Conservation (phyloP, 1,140 invertebrate species). For the Medauroidea extradentata region DNA sequence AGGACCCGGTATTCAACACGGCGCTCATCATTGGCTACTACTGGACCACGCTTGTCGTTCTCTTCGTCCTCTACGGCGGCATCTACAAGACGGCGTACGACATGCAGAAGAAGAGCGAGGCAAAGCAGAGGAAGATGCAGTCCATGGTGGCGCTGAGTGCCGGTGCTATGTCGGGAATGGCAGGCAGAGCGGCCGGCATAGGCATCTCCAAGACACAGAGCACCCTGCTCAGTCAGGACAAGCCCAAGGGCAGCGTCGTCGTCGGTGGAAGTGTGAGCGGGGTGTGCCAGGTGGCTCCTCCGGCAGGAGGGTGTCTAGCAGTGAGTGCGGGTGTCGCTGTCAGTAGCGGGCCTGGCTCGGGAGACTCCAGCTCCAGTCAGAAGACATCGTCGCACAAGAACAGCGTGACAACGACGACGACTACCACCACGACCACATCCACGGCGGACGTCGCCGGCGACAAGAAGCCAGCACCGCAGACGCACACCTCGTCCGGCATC, state of each 20-base stretch:
- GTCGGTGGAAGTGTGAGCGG: conserved; percentile 4
- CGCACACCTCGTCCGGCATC: conserved; percentile 34
- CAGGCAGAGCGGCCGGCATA: conserved; percentile 79
- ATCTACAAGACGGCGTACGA: conserved; percentile 98
- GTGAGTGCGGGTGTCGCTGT: neutral
- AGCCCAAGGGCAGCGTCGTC: conserved; percentile 46
- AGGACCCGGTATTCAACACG: conserved; percentile 96
- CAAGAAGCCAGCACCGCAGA: conserved; percentile 16
- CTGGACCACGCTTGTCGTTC: conserved; percentile 91
- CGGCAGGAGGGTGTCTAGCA: neutral
- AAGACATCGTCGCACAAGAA: conserved; percentile 56
- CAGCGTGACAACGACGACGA: conserved; percentile 53
- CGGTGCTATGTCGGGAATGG: conserved; percentile 84
- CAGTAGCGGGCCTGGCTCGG: conserved; percentile 32
- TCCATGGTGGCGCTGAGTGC: conserved; percentile 86
- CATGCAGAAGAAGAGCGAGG: conserved; percentile 97
- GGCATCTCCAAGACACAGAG: conserved; percentile 74
- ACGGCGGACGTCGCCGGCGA: conserved; percentile 10
- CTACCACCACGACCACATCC: conserved; percentile 10
- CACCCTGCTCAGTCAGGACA: conserved; percentile 65
- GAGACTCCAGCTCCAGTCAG: conserved; percentile 56
- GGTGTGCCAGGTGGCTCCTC: neutral
- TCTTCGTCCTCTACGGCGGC: conserved; percentile 92
- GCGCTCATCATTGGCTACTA: conserved; percentile 98
- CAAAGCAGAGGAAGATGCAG: conserved; percentile 90